phyloP scores from a whole-genome alignment of 64 coral and sea anemone genomes.

The Montipora capricornis region DNA sequence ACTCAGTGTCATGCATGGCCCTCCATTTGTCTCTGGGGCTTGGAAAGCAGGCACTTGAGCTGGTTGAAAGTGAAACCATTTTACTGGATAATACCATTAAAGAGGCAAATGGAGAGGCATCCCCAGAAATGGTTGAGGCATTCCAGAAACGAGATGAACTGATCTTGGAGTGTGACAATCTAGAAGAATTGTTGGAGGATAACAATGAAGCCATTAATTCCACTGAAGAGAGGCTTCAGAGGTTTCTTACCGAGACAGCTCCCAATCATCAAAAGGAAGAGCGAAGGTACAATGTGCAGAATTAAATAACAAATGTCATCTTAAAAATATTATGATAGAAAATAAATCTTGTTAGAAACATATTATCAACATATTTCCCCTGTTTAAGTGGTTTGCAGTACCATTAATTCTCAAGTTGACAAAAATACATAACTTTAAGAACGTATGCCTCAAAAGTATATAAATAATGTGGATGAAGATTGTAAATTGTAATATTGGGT shows the following conservation, averaged over 20 bases:
- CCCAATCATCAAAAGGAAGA: not conserved
- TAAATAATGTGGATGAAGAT: too few species aligned
- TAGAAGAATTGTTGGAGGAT: not conserved
- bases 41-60: slow-evolving; percentile 43
- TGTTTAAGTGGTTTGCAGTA: not conserved
- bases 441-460: too few species aligned
- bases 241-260: not conserved
- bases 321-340: not conserved
- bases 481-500: too few species aligned
- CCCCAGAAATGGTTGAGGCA: not conserved
- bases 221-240: not conserved
- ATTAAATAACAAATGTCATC: not conserved
- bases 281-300: not conserved
- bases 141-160: not conserved
- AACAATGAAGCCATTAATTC: not conserved
- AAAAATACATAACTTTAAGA: not conserved
- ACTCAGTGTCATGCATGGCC: slow-evolving; percentile 42
- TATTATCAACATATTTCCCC: not conserved
- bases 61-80: slow-evolving; percentile 22
- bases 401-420: not conserved
- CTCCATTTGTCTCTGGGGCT: slow-evolving; percentile 59
- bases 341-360: not conserved
- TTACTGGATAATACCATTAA: slow-evolving; percentile 23
- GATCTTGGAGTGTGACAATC: not conserved
- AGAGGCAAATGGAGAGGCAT: slow-evolving; percentile 45